Base-by-base conservation (phyloP, 2,888 invertebrate genomes). In the Ypsolopha scabrella region DNA sequence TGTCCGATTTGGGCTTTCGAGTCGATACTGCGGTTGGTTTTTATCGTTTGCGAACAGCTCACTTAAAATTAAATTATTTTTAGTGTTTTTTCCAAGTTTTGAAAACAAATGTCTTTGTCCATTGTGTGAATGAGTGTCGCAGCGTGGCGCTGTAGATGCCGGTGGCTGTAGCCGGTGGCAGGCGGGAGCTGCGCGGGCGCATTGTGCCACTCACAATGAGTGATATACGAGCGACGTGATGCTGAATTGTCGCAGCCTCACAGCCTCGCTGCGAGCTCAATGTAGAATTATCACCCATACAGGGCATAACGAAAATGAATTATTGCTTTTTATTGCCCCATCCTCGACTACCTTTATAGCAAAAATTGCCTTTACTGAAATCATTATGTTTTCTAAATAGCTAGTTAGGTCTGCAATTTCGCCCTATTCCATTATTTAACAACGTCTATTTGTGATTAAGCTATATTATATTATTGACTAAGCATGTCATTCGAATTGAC, bases 271-370 rank as follows among this genome's bases (percentile, higher is more conserved):
- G 67, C 62, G 60, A 62, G 62, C 69, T 80, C 77, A 78, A 81
- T 80, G 77, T 74, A 73, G 76, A 83, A 86, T 86, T 78, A 86
- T 83, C 82, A 80, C 75, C 80, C 79, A 75, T 80, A 78, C 78
- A 75, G 70, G 75, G 83, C 82, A 82, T 80, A 81, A 78, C 83
- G 79, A 85, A 86, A 80, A 83, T 83, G 83, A 86, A 80, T 83
- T 83, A 85, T 83, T 72, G 72, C 80, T 72, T 73, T 77, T 79
- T 76, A 80, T 80, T 75, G 65, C 70, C 52, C 62, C 58, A 71
- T 68, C 68, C 63, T 60, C 62, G 64, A 61, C 60, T 61, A 61
- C 68, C 56, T 72, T 72, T 68, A 70, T 63, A 64, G 68, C 63
- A 61, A 69, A 52, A 73, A 75, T 67, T 65, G 60, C 68, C 61